Conservation (phyloP, 2,113 vertebrate genomes). For the Platichthys flesus region DNA sequence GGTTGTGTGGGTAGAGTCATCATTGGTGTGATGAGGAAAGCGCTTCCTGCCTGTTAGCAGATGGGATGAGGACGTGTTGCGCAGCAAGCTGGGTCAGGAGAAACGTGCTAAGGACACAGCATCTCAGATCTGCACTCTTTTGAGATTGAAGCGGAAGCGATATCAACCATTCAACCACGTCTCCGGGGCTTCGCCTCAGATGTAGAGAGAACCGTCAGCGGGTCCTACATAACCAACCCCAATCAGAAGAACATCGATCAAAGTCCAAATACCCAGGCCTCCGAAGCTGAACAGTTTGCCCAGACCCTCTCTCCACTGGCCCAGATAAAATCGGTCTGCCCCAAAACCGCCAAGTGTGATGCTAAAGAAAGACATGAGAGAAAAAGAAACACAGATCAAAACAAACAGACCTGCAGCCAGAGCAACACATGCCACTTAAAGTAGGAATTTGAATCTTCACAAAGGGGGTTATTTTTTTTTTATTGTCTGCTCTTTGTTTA, state of each 20-base stretch:
- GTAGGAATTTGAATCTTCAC: not conserved
- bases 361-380: slow-evolving; percentile 70
- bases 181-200: slow-evolving; percentile 78
- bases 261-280: slow-evolving; percentile 96
- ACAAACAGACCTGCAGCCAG: not conserved
- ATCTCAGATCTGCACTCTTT: slow-evolving; percentile 61
- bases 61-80: slow-evolving; percentile 70
- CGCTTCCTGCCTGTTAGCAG: slow-evolving; percentile 75
- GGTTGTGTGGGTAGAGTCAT: slow-evolving; percentile 57
- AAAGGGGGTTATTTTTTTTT: not conserved
- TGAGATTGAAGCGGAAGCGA: slow-evolving; percentile 30
- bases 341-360: slow-evolving; percentile 97
- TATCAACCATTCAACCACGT: slow-evolving; percentile 20
- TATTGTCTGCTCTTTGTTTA: not conserved
- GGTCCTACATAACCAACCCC: slow-evolving; percentile 96
- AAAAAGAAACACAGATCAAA: not conserved
- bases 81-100: slow-evolving; percentile 54
- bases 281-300: slow-evolving; percentile 99
- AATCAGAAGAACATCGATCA: slow-evolving; percentile 95
- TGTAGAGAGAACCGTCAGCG: slow-evolving; percentile 96
- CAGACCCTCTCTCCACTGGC: slow-evolving; percentile 97
- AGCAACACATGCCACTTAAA: not conserved
- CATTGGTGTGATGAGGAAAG: slow-evolving; percentile 56
- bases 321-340: slow-evolving; percentile 97
- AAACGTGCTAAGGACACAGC: slow-evolving; percentile 60